Base-by-base conservation (phyloP, 2,888 invertebrate species). In the Drosophila limbata region DNA sequence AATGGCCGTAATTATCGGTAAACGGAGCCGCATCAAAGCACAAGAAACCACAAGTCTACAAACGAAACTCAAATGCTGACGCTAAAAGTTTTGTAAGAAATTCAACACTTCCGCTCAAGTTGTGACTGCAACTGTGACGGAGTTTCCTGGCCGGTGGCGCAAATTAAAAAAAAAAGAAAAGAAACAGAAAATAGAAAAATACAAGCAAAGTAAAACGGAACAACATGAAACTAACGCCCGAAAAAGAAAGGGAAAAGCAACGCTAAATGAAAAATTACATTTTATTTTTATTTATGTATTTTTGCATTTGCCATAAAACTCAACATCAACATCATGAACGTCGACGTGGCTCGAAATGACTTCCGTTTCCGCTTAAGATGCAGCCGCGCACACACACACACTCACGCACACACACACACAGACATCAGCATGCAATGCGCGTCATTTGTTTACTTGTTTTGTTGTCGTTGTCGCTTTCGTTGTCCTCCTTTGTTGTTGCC, bases 351-450 rank as follows among this genome's bases (percentile, higher is more conserved):
- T 9, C 78, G 76, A 88, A 88, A 88, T 89, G 88, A 88, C 88
- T 90, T 88, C 88, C 88, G 90, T 73, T 88, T 87, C 89, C 89
- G 83, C 77, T 87, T 77, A 81, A 84, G 84, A 79, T 88, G 89
- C 86, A 67, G 53, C 60, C 52, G 59, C 52, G 52, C 62, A 66
- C 66, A 50, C 37, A 50, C 52, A 37, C 37, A 50, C 52, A 35
- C 39, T 56, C 15, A 57, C 15, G 50, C 28, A 44, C 9, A 59
- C 39, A 65, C 25, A 48, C 8, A 44, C 15, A 40, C 10, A 11
- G 5, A 57, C 69, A 81, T 82, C 79, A 82, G 61, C 81, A 77
- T 83, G 81, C 81, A 80, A 77, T 47, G 61, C 71, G 77, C 81
- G 80, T 79, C 81, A 84, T 88, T 84, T 84, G 83, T 88, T 85